phyloP scores from a whole-genome alignment of 1,140 invertebrate species.

The Neodiprion fabricii region DNA sequence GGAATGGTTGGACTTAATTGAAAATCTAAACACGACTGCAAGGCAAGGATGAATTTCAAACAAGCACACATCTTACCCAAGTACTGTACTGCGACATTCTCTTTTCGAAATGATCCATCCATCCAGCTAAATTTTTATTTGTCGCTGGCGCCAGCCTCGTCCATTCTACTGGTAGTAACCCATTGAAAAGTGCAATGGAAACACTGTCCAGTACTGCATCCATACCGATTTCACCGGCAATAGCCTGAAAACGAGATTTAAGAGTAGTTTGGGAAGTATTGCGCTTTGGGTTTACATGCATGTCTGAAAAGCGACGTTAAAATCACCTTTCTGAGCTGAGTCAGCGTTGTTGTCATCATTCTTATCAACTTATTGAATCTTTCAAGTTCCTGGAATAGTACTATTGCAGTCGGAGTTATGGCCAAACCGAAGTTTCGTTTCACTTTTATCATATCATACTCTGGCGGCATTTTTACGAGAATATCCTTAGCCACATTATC shows the following conservation, averaged over 20 bases:
- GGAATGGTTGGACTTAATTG: constrained; percentile 17
- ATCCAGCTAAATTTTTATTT: constrained; percentile 81
- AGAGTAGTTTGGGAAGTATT: constrained; percentile 5
- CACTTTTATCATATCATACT: constrained; percentile 81
- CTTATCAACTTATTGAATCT: constrained; percentile 81
- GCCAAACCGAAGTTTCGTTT: constrained; percentile 77
- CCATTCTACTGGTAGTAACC: constrained; percentile 83
- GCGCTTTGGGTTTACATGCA: constrained; percentile 32
- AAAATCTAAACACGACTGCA: constrained; percentile 1
- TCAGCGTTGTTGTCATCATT: constrained; percentile 75
- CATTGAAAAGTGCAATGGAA: constrained; percentile 81
- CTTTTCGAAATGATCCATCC: constrained; percentile 85
- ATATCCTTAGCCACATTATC: constrained; percentile 80
- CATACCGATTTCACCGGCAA: constrained; percentile 91
- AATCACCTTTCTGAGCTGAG: constrained; percentile 73
- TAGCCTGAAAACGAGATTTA: constrained; percentile 63
- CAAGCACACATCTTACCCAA: constrained; percentile 67
- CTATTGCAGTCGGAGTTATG: constrained; percentile 82
- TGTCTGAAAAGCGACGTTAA: constrained; percentile 31
- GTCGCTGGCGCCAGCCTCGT: constrained; percentile 82
- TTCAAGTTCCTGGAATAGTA: constrained; percentile 88
- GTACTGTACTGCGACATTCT: constrained; percentile 74
- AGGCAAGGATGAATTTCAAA: neutral
- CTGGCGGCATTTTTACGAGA: constrained; percentile 73
- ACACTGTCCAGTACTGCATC: constrained; percentile 84